These are phyloP conservation scores for Nemotelus pantherinus DNA, from an alignment of 2,888 invertebrate species.

Conservation along the genomic window DNA sequence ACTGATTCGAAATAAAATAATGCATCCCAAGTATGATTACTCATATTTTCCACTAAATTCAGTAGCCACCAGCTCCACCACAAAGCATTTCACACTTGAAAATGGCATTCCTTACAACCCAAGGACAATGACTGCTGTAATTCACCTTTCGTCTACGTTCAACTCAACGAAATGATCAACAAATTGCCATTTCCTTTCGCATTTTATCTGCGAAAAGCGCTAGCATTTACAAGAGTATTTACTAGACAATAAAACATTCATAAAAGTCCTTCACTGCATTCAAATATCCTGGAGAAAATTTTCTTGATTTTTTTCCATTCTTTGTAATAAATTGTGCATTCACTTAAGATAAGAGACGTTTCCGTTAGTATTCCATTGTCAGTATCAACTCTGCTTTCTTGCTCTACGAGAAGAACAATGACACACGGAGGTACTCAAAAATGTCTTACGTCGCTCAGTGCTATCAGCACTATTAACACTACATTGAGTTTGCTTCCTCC, in stretches of 20 bases:
- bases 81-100: too few species aligned
- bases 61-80: too few species aligned
- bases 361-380: neutral
- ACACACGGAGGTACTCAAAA: neutral
- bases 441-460: neutral
- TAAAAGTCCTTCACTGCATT: neutral
- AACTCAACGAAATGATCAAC: conserved; percentile 1
- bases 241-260: conserved; percentile 16
- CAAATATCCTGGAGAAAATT: neutral
- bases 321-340: conserved; percentile 11
- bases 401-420: neutral
- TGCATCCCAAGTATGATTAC: too few species aligned
- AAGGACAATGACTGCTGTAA: too few species aligned
- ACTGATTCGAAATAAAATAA: too few species aligned
- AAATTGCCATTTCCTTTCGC: conserved; percentile 15
- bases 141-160: neutral
- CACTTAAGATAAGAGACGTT: conserved; percentile 2
- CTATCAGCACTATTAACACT: conserved; percentile 18
- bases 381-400: neutral
- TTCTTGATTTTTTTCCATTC: neutral
- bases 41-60: too few species aligned
- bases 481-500: neutral
- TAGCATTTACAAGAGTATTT: neutral
- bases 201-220: conserved; percentile 1
- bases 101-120: too few species aligned